Base-by-base conservation (phyloP, 1,140 invertebrate genomes). In the Drosophila repletoides region DNA sequence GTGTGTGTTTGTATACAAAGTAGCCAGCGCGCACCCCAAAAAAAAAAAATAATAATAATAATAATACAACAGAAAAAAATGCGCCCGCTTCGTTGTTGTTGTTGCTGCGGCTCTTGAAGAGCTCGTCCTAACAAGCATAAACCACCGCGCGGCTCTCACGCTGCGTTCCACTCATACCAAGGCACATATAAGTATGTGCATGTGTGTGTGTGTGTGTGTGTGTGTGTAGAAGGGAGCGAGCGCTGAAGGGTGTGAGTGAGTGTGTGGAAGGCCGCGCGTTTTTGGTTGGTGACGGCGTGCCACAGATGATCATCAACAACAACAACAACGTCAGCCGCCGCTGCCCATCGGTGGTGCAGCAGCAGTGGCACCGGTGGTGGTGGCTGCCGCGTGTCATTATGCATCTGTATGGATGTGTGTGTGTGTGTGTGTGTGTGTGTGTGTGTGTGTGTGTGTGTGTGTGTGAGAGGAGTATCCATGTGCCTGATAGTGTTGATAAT, bases 261-360 rank as follows among this genome's bases (percentile, higher is more conserved):
- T 79, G 66, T 80, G 76, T 49, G 70, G 46, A 69, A 64, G 70
- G 70, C 73, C 73, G 76, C 76, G 76, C 72, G 76, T 80, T 80
- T 80, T 80, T 80, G 76, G 76, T 80, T 80, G 76, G 76, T 72
- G 76, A 80, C 66, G 71, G 64, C 71, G 52, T 68, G 74, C 74
- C 74, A 70, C 74, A 77, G 74, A 72, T 77, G 74, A 76, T 76
- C 34, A 77, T 77, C 53, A 74, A 40, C 56, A 73, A 31, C 58
- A 64, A 24, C 26, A 40, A 38, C 33, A 52, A 43, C 43, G 46
- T n/a, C 29, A 49, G 10, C 53, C 17, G 56, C 0, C 45, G 31
- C 0, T 64, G 33, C 6, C 26, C 22, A 3, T 52, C n/a, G 52
- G 31, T 66, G 53, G 22, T 52, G 52, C 10, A 33, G 21, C 10